Percentiles rank a stretch among this genome's conserved stretches.
These are phyloP conservation scores for Phenganax stokvisi DNA, from an alignment of 92 coral and sea anemone genomes.

Conservation along the genomic window DNA sequence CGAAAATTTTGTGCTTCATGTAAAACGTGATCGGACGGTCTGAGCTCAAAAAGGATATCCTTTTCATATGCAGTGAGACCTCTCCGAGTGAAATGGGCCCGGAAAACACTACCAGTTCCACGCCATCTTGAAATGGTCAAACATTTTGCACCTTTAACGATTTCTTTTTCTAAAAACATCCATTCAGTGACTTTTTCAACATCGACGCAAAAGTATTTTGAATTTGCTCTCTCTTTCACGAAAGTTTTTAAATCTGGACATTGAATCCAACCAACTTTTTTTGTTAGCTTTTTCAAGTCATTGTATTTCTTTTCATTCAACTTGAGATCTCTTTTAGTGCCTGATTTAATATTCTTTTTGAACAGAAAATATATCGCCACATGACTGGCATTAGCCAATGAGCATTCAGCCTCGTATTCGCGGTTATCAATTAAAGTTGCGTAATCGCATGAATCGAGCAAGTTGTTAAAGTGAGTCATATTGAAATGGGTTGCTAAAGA, in stretches of 20 bases:
- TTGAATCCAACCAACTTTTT: constrained; percentile 60
- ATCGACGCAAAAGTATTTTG: constrained; percentile 60
- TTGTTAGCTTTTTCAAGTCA: constrained; percentile 33
- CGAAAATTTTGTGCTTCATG: constrained; percentile 33
- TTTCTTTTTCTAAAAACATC: constrained; percentile 47
- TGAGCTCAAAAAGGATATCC: constrained; percentile 56
- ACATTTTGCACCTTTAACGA: constrained; percentile 54
- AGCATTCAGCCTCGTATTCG: constrained; percentile 1
- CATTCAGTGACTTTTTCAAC: constrained; percentile 56
- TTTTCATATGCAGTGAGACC: constrained; percentile 50
- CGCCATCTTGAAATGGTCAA: constrained; percentile 72
- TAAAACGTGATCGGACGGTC: constrained; percentile 48
- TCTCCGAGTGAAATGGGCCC: constrained; percentile 20
- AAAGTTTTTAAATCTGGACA: constrained; percentile 62
- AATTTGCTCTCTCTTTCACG: constrained; percentile 52
- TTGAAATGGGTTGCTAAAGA: not conserved
- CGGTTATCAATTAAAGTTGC: not conserved
- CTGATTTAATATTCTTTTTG: not conserved
- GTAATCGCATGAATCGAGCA: not conserved
- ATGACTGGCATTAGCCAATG: constrained; percentile 5
- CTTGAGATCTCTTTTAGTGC: constrained; percentile 28
- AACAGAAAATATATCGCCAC: not conserved
- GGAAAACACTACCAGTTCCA: constrained; percentile 53
- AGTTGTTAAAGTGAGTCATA: not conserved
- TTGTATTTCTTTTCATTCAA: constrained; percentile 46